These are phyloP conservation scores for Caenorhabditis wallacei DNA, from an alignment of 2,888 invertebrate species.

Conservation along the genomic window DNA sequence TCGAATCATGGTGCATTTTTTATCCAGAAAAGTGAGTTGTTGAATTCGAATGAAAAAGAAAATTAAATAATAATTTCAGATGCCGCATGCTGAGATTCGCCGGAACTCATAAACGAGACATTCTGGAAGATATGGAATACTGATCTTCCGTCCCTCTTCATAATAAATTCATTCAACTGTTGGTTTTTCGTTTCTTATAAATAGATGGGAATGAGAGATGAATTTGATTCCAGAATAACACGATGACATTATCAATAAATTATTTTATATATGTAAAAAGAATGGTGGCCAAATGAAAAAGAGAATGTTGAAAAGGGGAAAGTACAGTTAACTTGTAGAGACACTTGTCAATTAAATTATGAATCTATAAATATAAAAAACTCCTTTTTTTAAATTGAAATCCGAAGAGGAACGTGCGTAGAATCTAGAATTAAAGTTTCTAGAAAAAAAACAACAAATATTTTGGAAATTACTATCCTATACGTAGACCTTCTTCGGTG, in stretches of 20 bases:
- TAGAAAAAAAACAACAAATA: conserved; percentile 1
- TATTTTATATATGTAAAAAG: conserved; percentile 44
- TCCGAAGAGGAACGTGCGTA: conserved; percentile 22
- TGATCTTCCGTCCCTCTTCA: not conserved
- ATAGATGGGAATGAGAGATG: conserved; percentile 12
- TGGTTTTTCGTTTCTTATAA: conserved; percentile 5
- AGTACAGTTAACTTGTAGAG: conserved; percentile 39
- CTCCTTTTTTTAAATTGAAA: conserved; percentile 37
- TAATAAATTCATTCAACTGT: conserved; percentile 5
- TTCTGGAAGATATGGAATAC: conserved; percentile 37
- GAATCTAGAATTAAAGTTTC: conserved; percentile 30
- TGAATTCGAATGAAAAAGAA: not conserved
- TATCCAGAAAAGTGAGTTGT: conserved; percentile 63
- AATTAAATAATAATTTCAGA: conserved; percentile 20
- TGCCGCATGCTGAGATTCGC: conserved; percentile 61
- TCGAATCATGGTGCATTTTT: conserved; percentile 71
- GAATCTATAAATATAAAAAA: conserved; percentile 52
- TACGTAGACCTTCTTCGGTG: conserved; percentile 13
- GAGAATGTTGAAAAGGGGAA: conserved; percentile 11
- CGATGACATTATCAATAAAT: conserved; percentile 50
- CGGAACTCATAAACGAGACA: conserved; percentile 32
- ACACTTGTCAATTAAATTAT: conserved; percentile 51
- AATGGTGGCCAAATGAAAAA: conserved; percentile 30
- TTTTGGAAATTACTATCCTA: conserved; percentile 23
- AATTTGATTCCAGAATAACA: conserved; percentile 4